Base-by-base conservation (phyloP, 2,113 vertebrate genomes). In the Circaetus gallicus region DNA sequence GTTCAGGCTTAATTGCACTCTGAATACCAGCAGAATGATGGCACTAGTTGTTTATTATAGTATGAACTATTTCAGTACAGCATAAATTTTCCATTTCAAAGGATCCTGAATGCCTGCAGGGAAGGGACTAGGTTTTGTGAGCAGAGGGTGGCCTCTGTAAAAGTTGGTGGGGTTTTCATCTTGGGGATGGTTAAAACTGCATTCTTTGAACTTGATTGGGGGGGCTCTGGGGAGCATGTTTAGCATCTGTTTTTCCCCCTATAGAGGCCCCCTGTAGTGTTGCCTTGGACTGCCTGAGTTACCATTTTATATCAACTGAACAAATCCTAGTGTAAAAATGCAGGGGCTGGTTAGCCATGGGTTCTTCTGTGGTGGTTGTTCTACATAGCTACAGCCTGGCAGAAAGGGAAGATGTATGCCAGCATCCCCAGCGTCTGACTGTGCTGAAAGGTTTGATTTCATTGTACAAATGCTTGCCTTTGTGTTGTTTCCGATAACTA, bases 61-160 rank as follows among this genome's bases (percentile, higher is more conserved):
- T 34, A 81, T 36, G 47, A 86, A 96, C 63, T 88, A 86, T 96
- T 95, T 96, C 92, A 56, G 91, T 65, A 80, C 77, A 59, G 84
- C 81, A 65, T 79, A 94, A 91, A 96, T 94, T 96, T 97, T 93
- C 82, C 45, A n/a, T 90, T 82, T 91, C 81, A 96, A 96, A 96
- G 91, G 69, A 70, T 53, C 77, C 81, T 28, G 36, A 32, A 66
- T 78, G 74, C 69, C 95, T 91, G 90, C 82, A 74, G 73, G 76
- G 53, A 80, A 85, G 63, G 56, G 73, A 53, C 72, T 59, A n/a
- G 85, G 49, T 94, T 90, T 88, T 86, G 65, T 53, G 52, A 92
- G 86, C 53, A 67, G 38, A 91, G 65, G 56, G 92, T 89, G 82
- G 70, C 55, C 40, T 79, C 67, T 72, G 26, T 74, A 59, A 92